Percentiles rank a stretch among this genome's conserved stretches.
These are phyloP conservation scores for Cephus rjabovi DNA, from an alignment of 2,888 invertebrate species.

Conservation along the genomic window DNA sequence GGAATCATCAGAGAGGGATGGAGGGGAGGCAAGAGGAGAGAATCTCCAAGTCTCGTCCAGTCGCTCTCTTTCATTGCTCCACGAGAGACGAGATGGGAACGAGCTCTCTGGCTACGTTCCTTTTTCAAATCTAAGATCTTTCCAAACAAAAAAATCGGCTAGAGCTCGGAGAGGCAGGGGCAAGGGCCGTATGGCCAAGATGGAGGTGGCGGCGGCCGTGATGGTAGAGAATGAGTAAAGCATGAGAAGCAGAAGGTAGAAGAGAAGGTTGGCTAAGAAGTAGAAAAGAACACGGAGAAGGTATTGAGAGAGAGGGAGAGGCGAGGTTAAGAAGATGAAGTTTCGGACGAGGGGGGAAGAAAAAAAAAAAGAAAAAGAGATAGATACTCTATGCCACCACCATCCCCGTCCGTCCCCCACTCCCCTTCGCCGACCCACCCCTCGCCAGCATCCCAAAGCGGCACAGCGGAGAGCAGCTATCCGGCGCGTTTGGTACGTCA, in stretches of 20 bases:
- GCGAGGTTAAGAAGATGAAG: conserved; percentile 44
- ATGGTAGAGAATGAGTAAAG: conserved; percentile 1
- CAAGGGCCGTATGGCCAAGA: too few species aligned
- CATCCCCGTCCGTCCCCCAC: conserved; percentile 23
- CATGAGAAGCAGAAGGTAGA: conserved; percentile 5
- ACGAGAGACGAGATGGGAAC: conserved; percentile 6
- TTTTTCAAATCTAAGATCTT: conserved; percentile 27
- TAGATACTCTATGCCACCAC: neutral
- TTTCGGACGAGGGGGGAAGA: conserved; percentile 30
- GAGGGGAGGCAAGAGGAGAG: neutral
- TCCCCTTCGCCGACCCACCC: conserved; percentile 26
- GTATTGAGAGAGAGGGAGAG: conserved; percentile 26
- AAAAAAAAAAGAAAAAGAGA: conserved; percentile 9
- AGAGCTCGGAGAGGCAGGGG: neutral
- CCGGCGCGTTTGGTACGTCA: conserved; percentile 57
- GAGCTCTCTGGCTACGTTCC: conserved; percentile 7
- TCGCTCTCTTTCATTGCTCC: conserved; percentile 4
- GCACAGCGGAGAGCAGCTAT: too few species aligned
- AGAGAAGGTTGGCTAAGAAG: conserved; percentile 20
- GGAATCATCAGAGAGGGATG: neutral
- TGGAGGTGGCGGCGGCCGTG: neutral
- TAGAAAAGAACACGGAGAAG: conserved; percentile 18
- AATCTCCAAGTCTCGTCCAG: conserved; percentile 1
- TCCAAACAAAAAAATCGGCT: conserved; percentile 17
- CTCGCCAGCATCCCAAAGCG: neutral